phyloP scores from a whole-genome alignment of 2,797 vertebrate genomes.

The Lepilemur ruficaudatus region DNA sequence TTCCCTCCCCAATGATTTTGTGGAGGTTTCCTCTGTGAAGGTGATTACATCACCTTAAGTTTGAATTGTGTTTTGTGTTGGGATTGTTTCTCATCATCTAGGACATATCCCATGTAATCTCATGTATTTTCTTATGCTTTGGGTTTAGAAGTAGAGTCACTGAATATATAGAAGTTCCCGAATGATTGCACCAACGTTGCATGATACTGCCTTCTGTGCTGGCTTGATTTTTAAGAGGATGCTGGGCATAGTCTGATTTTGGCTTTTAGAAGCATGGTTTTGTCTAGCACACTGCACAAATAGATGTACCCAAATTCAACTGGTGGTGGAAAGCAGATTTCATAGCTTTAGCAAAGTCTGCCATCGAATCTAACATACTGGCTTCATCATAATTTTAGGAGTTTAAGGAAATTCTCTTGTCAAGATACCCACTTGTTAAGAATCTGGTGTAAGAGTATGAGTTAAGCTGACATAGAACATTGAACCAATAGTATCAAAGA shows the following conservation, averaged over 20 bases:
- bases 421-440: constrained; percentile 39
- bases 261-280: constrained; percentile 69
- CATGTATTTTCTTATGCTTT: not conserved
- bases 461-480: not conserved
- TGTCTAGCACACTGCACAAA: constrained; percentile 77
- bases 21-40: not conserved
- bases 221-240: constrained; percentile 61
- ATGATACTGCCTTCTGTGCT: constrained; percentile 62
- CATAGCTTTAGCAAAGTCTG: constrained; percentile 62
- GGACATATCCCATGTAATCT: not conserved
- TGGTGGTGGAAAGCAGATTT: constrained; percentile 71
- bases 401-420: constrained; percentile 60
- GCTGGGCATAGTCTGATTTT: constrained; percentile 67
- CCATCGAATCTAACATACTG: constrained; percentile 55
- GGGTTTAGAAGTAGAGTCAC: constrained; percentile 30
- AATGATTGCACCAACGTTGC: constrained; percentile 37
- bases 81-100: not conserved
- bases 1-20: not conserved
- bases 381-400: constrained; percentile 57
- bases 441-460: constrained; percentile 8
- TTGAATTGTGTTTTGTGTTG: constrained; percentile 9
- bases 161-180: constrained; percentile 47
- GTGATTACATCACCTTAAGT: not conserved
- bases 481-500: not conserved
- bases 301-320: constrained; percentile 73